Evolutionary conservation across 2,888 invertebrate species (phyloP), one percentile per base, ranked within the genome.

Genomic region (Nomada flava): DNA sequence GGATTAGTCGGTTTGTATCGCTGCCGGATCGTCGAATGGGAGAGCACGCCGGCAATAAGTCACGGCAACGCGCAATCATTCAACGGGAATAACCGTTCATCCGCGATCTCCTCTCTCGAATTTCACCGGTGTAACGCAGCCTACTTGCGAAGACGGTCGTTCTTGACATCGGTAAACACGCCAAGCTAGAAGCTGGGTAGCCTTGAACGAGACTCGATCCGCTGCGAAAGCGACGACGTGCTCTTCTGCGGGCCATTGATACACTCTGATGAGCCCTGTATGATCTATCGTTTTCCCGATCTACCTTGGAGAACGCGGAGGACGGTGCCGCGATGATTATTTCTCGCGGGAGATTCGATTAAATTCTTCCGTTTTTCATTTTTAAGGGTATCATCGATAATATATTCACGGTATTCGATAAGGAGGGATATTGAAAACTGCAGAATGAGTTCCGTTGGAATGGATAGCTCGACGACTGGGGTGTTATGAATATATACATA

Each of bases 51-150:
- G 64, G 78, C 69, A 42, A 77, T 69, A 74, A 78, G 69, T 78
- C 78, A 57, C 13, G 42, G 2, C 18, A 23, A 36, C n/a, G 26
- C 59, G 59, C 63, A 36, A 78, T 70, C 70, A 42, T 59, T 82
- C 68, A 76, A 71, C 67, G 53, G 26, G 57, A 63, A 79, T 59
- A 76, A 59, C 68, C 67, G 67, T 57, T 64, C 50, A 29, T 64
- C 57, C 67, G 65, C 26, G 47, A 67, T 59, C 59, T 65, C 63
- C 50, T 65, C 59, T 65, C 67, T 79, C 74, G 80, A 79, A 79
- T 82, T 82, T 82, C 82, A 79, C 79, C 63, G 44, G 62, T 29
- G 57, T 57, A 10, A 57, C 47, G 69, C 36, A 68, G 29, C 63
- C 82, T 79, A 63, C 75, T 75, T 68, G 70, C 57, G 57, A 57